These are phyloP conservation scores for Myrmophylax atrothorax DNA, from an alignment of 2,113 vertebrate species.

Conservation along the genomic window DNA sequence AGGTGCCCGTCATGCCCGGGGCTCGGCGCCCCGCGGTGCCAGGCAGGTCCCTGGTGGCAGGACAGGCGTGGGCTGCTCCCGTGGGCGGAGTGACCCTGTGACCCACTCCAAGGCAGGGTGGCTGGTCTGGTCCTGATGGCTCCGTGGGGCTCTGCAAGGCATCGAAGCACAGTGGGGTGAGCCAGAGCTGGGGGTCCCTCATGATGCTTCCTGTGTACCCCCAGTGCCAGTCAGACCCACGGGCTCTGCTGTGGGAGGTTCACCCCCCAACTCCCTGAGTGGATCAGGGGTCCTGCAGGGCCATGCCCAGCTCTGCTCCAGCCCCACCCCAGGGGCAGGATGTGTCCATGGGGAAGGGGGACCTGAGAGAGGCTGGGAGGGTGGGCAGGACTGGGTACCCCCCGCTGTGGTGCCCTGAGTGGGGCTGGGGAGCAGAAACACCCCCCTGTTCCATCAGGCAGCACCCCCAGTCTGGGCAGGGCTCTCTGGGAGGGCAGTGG, in stretches of 20 bases:
- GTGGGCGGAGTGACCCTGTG: neutral
- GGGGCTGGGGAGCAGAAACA: neutral
- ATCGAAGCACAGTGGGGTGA: neutral
- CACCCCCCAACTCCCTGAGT: neutral
- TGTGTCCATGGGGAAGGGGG: neutral
- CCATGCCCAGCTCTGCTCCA: neutral
- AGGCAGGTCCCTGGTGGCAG: neutral
- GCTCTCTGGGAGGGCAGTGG: neutral
- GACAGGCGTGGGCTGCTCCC: neutral
- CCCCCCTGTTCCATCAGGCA: neutral
- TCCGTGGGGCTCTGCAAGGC: neutral
- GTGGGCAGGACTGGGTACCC: neutral
- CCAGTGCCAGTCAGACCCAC: accelerated
- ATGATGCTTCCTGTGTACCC: accelerated
- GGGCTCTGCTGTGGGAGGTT: neutral
- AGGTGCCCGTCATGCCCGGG: slow-evolving; percentile 10
- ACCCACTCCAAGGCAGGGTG: accelerated
- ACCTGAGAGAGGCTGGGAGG: neutral
- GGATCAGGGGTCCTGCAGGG: accelerated
- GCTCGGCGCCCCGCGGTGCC: neutral
- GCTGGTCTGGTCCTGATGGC: accelerated
- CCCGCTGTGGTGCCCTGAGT: accelerated
- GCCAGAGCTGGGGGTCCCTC: accelerated
- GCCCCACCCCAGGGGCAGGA: neutral
- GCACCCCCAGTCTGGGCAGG: neutral